phyloP scores from a whole-genome alignment of 2,888 invertebrate genomes.

The Iselma pallidipennis region DNA sequence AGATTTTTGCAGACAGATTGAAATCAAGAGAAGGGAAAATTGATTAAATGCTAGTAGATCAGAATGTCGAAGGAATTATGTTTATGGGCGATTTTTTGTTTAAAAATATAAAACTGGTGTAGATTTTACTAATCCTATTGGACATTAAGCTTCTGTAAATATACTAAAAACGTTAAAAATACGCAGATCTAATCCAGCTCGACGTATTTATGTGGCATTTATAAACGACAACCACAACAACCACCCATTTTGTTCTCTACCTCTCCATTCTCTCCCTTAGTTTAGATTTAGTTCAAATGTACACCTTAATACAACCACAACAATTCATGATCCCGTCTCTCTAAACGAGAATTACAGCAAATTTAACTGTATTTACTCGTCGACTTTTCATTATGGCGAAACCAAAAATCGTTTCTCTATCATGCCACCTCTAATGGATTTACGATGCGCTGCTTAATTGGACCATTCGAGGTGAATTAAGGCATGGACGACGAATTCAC shows the following conservation, averaged over 20 bases:
- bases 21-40: background rate
- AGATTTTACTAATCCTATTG: slow-evolving; percentile 20
- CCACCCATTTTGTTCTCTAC: slow-evolving; percentile 17
- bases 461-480: background rate
- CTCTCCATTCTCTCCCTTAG: slow-evolving; percentile 8
- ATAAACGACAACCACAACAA: slow-evolving; percentile 22
- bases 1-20: no score
- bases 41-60: background rate
- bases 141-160: slow-evolving; percentile 25
- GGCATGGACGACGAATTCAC: background rate
- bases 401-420: background rate
- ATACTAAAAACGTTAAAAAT: slow-evolving; percentile 24
- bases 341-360: background rate
- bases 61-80: background rate
- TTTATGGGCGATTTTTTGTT: background rate
- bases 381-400: background rate
- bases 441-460: background rate
- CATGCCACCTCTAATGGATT: background rate
- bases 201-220: slow-evolving; percentile 29
- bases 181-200: slow-evolving; percentile 20
- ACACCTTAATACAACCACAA: slow-evolving; percentile 17
- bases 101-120: background rate
- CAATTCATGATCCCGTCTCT: slow-evolving; percentile 16
- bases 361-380: background rate
- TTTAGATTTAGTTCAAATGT: slow-evolving; percentile 23